A percentile compares a stretch with the other conserved stretches of the same genome.
phyloP scores from a whole-genome alignment of 2,888 invertebrate genomes.

The Ectemnius lituratus region DNA sequence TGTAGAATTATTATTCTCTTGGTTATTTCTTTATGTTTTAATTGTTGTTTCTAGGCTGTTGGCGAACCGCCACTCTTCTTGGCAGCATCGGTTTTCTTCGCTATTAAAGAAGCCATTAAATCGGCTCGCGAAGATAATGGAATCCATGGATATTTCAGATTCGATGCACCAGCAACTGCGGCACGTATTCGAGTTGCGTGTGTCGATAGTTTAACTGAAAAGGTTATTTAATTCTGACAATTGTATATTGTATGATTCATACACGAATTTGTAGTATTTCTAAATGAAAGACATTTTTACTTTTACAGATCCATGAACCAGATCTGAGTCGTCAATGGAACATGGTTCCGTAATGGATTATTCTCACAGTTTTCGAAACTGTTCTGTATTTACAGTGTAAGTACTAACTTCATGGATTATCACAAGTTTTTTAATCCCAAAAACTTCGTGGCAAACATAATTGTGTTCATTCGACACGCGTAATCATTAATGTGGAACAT shows the following conservation, averaged over 20 bases:
- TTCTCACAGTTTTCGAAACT: too few relatives aligned
- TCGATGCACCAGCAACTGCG: constrained; percentile 93
- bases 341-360: constrained; percentile 52
- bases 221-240: constrained; percentile 79
- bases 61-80: constrained; percentile 97
- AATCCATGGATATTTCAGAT: constrained; percentile 80
- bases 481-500: too few relatives aligned
- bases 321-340: constrained; percentile 65
- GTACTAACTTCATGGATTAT: too few relatives aligned
- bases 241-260: constrained; percentile 39
- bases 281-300: constrained; percentile 23
- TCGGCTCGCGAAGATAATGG: constrained; percentile 88
- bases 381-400: too few relatives aligned
- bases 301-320: constrained; percentile 60
- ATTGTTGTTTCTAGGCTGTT: constrained; percentile 85
- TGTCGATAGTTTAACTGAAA: constrained; percentile 88
- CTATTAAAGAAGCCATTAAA: constrained; percentile 91
- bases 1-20: background rate
- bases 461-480: too few relatives aligned
- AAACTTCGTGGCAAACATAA: too few relatives aligned
- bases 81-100: constrained; percentile 92
- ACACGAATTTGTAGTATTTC: background rate
- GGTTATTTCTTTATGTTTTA: background rate
- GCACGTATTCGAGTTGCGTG: constrained; percentile 95
- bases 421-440: too few relatives aligned